phyloP scores from a whole-genome alignment of 2,797 vertebrate genomes.

The Thaleichthys pacificus region DNA sequence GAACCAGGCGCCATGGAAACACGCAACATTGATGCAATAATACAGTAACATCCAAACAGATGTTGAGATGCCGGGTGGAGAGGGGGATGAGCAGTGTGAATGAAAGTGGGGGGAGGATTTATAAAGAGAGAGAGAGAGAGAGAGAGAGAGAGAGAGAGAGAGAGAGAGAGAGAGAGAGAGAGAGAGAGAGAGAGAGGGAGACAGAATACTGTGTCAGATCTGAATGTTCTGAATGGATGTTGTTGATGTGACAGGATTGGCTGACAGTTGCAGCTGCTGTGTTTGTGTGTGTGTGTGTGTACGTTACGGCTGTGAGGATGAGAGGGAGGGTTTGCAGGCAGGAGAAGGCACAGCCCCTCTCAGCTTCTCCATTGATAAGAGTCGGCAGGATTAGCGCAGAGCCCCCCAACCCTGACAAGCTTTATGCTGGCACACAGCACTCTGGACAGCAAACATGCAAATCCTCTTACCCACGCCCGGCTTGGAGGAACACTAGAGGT shows the following conservation, averaged over 20 bases:
- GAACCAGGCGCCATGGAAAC: neutral
- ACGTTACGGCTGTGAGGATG: neutral
- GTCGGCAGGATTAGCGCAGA: neutral
- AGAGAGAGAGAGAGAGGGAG: neutral
- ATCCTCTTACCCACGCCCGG: neutral
- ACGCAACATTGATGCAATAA: conserved; percentile 10
- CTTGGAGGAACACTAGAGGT: neutral
- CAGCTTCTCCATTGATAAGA: conserved; percentile 1
- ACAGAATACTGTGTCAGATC: neutral
- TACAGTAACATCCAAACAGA: neutral
- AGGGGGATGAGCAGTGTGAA: neutral
- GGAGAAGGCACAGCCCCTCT: neutral
- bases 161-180: neutral
- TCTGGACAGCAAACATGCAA: neutral
- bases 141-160: neutral
- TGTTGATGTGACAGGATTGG: conserved; percentile 8
- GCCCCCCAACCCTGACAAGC: neutral
- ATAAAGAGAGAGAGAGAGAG: neutral
- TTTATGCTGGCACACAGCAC: too few relatives aligned
- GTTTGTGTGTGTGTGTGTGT: conserved; percentile 7
- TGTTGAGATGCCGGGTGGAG: neutral
- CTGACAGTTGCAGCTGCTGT: conserved; percentile 52
- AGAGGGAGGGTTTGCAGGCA: neutral
- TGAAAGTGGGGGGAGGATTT: neutral
- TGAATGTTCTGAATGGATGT: conserved; percentile 5